Evolutionary conservation across 2,113 vertebrate genomes (phyloP).

Genomic region (Antechinus flavipes): DNA sequence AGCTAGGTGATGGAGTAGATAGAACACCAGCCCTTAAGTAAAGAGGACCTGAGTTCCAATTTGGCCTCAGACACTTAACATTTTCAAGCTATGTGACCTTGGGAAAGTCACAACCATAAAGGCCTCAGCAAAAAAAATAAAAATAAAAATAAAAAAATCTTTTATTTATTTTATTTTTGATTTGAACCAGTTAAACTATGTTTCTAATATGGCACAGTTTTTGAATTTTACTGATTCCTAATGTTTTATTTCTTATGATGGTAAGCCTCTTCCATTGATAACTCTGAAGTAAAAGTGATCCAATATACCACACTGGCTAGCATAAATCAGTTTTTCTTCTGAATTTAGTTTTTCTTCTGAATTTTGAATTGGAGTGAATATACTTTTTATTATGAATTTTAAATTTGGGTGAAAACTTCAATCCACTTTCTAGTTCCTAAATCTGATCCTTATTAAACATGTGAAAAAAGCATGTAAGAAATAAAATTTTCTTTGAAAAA

Average conservation of each 20-base stretch:
- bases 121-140: too few relatives aligned
- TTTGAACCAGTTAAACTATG: background rate
- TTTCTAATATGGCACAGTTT: background rate
- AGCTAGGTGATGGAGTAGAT: too few relatives aligned
- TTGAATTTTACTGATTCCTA: slow-evolving; percentile 21
- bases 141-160: background rate
- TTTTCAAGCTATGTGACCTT: too few relatives aligned
- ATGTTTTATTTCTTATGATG: slow-evolving; percentile 32
- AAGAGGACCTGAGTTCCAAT: too few relatives aligned
- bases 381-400: slow-evolving; percentile 41
- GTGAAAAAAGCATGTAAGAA: slow-evolving; percentile 38
- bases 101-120: too few relatives aligned
- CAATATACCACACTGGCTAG: background rate
- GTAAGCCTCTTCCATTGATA: slow-evolving; percentile 2
- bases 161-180: slow-evolving; percentile 7
- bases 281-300: slow-evolving; percentile 28
- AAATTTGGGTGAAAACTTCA: background rate
- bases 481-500: background rate
- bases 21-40: too few relatives aligned
- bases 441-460: slow-evolving; percentile 16
- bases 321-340: slow-evolving; percentile 1
- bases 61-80: too few relatives aligned
- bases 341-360: slow-evolving; percentile 28
- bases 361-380: slow-evolving; percentile 36
- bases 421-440: slow-evolving; percentile 13